Conservation (phyloP, 2,888 invertebrate genomes). For the Trypoxylon attenuatum region DNA sequence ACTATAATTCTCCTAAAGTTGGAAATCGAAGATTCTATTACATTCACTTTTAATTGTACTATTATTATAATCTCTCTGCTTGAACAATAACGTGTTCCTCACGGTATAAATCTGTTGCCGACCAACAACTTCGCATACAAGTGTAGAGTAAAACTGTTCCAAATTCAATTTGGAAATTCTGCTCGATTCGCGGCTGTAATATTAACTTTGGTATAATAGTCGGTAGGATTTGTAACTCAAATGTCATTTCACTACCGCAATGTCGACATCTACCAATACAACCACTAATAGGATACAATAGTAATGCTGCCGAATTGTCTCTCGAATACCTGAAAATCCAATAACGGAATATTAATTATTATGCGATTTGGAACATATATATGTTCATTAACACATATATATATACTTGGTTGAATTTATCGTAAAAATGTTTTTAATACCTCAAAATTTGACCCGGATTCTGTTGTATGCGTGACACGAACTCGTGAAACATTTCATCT, state of each 20-base stretch:
- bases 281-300: slow-evolving; percentile 81
- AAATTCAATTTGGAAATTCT: slow-evolving; percentile 81
- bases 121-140: slow-evolving; percentile 91
- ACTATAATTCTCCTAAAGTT: slow-evolving; percentile 32
- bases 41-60: slow-evolving; percentile 30
- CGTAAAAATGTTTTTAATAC: too few relatives aligned
- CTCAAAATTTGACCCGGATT: slow-evolving; percentile 90
- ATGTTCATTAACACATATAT: too few relatives aligned
- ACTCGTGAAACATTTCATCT: slow-evolving; percentile 88
- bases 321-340: slow-evolving; percentile 82
- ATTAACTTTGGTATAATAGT: slow-evolving; percentile 84
- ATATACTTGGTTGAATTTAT: too few relatives aligned
- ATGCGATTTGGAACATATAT: too few relatives aligned
- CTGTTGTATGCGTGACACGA: slow-evolving; percentile 82
- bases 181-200: slow-evolving; percentile 76
- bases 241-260: slow-evolving; percentile 83
- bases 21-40: slow-evolving; percentile 43
- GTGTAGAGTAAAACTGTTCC: slow-evolving; percentile 91
- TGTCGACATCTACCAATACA: slow-evolving; percentile 78
- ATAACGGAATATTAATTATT: too few relatives aligned
- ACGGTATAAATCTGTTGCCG: slow-evolving; percentile 80
- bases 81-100: slow-evolving; percentile 86
- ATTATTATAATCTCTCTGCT: slow-evolving; percentile 78
- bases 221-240: slow-evolving; percentile 90
- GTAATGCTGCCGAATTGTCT: slow-evolving; percentile 80